Evolutionary conservation across 2,113 vertebrate genomes (phyloP), one percentile per base, ranked within the genome.

Genomic region (Syngnathus typhle): DNA sequence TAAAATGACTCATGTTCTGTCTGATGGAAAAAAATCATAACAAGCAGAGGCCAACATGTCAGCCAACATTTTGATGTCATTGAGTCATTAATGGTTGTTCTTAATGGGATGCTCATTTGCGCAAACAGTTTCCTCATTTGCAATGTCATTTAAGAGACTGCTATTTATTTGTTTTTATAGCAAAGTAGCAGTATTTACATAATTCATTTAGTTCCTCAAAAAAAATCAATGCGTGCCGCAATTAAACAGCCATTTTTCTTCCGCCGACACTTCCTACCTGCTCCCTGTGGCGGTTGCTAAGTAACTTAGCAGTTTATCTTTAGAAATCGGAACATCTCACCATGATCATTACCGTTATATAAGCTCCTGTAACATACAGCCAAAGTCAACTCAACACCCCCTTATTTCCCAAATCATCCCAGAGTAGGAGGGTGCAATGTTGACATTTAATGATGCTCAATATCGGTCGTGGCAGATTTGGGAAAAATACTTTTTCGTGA

Each of bases 291-390:
- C 55, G 65, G 87, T 88, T 88, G 87, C 87, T 87, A 68, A 84
- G 87, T 82, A 86, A 88, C 85, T 81, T 84, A 55, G 65, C 51
- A 59, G 81, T 72, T 81, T 85, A 84, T 87, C 84, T 87, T 86
- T 84, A 86, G 84, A 83, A 83, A 82, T 81, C 80, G 79, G 83
- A 83, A 88, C 79, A 83, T 85, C 81, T 82, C 76, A 41, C 71
- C 65, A 21, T 56, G 74, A 83, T 80, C 46, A 37, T 38, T 39
- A 21, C 69, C 41, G 72, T 88, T 88, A 84, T 74, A 56, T 85
- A 88, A 88, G 70, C 6, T 56, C 66, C 61, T 67, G 62, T 69
- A 77, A 74, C 68, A 70, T 73, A 77, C 76, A 68, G 68, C 62
- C 52, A 71, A 84, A 82, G 82, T 83, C 74, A 59, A 66, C 43